Percentiles rank a stretch among this genome's conserved stretches.
Conservation (phyloP, 2,888 invertebrate genomes). For the Parnassius glacialis region DNA sequence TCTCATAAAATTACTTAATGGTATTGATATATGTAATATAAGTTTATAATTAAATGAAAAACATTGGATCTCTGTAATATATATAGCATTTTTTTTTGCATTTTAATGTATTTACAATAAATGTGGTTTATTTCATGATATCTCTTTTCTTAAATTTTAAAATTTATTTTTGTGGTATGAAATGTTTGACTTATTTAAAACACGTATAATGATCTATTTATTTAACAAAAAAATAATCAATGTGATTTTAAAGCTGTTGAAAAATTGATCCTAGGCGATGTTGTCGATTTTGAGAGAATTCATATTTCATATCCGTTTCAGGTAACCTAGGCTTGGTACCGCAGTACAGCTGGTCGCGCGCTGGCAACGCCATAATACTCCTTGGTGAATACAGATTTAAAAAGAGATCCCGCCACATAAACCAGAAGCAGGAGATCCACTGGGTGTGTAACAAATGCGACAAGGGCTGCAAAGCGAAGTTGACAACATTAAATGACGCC, state of each 20-base stretch:
- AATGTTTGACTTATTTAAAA: too few species aligned
- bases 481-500: slow-evolving; percentile 66
- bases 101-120: too few species aligned
- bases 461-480: slow-evolving; percentile 69
- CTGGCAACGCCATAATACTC: slow-evolving; percentile 70
- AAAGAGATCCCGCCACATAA: slow-evolving; percentile 62
- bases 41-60: too few species aligned
- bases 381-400: slow-evolving; percentile 71
- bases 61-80: too few species aligned
- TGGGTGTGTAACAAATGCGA: slow-evolving; percentile 74
- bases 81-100: too few species aligned
- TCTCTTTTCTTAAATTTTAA: too few species aligned
- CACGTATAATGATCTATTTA: too few species aligned
- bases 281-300: not conserved
- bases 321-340: slow-evolving; percentile 39
- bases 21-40: too few species aligned
- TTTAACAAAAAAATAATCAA: too few species aligned
- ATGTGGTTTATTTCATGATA: too few species aligned
- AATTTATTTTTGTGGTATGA: too few species aligned
- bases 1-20: too few species aligned
- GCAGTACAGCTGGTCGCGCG: slow-evolving; percentile 68
- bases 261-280: slow-evolving; percentile 16
- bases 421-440: slow-evolving; percentile 63
- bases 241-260: slow-evolving; percentile 3
- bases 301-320: slow-evolving; percentile 14